These are phyloP conservation scores for Melanostoma scalare DNA, from an alignment of 2,888 invertebrate species.

Conservation along the genomic window DNA sequence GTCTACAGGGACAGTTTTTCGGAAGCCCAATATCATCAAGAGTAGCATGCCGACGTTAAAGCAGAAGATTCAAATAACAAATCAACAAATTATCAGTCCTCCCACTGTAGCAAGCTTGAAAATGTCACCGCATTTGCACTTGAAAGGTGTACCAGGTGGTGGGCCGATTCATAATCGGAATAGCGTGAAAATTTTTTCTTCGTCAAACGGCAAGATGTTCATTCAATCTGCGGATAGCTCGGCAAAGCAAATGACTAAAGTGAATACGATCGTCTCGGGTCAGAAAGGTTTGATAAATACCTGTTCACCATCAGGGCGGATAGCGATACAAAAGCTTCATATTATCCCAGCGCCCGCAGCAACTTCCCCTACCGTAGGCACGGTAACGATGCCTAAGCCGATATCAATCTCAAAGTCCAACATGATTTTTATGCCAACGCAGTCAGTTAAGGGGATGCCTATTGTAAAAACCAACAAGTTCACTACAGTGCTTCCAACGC, in stretches of 20 bases:
- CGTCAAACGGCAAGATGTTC: conserved; percentile 80
- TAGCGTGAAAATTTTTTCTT: conserved; percentile 80
- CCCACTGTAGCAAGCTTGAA: conserved; percentile 75
- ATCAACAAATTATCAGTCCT: conserved; percentile 73
- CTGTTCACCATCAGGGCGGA: conserved; percentile 75
- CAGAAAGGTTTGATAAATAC: conserved; percentile 56
- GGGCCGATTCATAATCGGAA: conserved; percentile 77
- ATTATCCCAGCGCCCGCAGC: conserved; percentile 77
- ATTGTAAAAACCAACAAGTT: conserved; percentile 68
- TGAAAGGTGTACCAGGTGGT: conserved; percentile 77
- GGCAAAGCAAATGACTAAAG: conserved; percentile 58
- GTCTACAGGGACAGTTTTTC: conserved; percentile 73
- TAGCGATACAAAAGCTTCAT: conserved; percentile 81
- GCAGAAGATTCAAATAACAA: conserved; percentile 74
- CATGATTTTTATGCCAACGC: conserved; percentile 79
- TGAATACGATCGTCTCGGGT: conserved; percentile 51
- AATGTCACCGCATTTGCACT: conserved; percentile 74
- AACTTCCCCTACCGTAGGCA: conserved; percentile 67
- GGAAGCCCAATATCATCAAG: conserved; percentile 75
- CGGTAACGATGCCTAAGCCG: conserved; percentile 63
- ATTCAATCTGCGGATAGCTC: conserved; percentile 78
- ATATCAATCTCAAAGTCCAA: conserved; percentile 77
- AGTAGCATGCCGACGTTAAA: conserved; percentile 55
- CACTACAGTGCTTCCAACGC: conserved; percentile 51
- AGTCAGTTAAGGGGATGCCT: conserved; percentile 49